Percentiles rank a stretch among this genome's conserved stretches.
Evolutionary conservation across 2,113 vertebrate genomes (phyloP).

Genomic region (Ploceus nigricollis): DNA sequence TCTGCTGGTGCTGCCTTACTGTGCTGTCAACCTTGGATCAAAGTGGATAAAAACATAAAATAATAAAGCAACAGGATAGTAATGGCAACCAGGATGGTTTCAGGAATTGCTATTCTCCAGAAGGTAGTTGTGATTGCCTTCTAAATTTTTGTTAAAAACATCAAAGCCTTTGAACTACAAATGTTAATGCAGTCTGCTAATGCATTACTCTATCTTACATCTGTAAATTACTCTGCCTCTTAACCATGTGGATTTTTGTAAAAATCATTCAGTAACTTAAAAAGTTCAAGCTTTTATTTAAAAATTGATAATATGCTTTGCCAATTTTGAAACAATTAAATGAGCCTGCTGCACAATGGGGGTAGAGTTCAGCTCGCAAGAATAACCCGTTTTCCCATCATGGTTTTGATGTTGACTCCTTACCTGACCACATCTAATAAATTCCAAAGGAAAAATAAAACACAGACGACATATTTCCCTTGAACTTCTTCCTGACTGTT

Average conservation of each 20-base stretch:
- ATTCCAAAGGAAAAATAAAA: constrained; percentile 91
- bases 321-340: background rate
- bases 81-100: background rate
- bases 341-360: background rate
- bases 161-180: background rate
- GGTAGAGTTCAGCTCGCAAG: background rate
- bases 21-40: background rate
- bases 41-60: background rate
- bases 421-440: constrained; percentile 87
- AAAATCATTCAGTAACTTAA: background rate
- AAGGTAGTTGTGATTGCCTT: background rate
- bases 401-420: constrained; percentile 3
- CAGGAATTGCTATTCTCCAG: background rate
- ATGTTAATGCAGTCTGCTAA: background rate
- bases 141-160: background rate
- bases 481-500: constrained; percentile 88
- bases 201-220: background rate
- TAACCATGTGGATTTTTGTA: background rate
- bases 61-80: background rate
- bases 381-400: background rate
- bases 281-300: constrained; percentile 1
- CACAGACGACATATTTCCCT: constrained; percentile 84
- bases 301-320: background rate
- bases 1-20: background rate
- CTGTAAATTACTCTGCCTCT: background rate